phyloP scores from a whole-genome alignment of 1,140 invertebrate genomes.

The Ceratina australensis region DNA sequence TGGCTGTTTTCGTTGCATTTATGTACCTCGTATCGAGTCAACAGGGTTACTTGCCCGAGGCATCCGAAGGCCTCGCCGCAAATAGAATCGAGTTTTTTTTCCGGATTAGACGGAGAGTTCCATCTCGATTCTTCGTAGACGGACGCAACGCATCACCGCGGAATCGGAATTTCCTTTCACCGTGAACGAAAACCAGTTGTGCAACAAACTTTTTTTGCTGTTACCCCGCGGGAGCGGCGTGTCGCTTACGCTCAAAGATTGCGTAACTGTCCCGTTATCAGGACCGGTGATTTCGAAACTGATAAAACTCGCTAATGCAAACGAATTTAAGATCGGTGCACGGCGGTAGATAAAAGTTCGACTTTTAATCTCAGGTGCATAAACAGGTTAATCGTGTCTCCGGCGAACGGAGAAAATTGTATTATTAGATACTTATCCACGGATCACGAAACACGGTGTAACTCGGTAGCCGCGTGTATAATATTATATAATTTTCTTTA shows the following conservation, averaged over 20 bases:
- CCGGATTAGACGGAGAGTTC: constrained; percentile 33
- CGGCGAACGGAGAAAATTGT: neutral
- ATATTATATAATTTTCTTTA: constrained; percentile 21
- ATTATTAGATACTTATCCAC: constrained; percentile 17
- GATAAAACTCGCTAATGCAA: constrained; percentile 33
- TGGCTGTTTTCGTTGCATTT: constrained; percentile 13
- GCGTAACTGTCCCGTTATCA: constrained; percentile 27
- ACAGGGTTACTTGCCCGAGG: constrained; percentile 21
- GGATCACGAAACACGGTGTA: constrained; percentile 30
- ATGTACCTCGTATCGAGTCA: constrained; percentile 29
- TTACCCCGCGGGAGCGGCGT: neutral
- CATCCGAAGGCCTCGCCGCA: constrained; percentile 40
- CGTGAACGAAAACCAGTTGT: constrained; percentile 56
- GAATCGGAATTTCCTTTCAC: constrained; percentile 65
- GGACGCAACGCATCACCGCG: constrained; percentile 52
- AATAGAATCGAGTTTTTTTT: constrained; percentile 47
- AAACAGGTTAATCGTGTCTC: constrained; percentile 15
- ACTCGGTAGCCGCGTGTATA: neutral
- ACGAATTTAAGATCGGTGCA: neutral
- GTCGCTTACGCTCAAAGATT: constrained; percentile 23
- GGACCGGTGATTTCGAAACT: constrained; percentile 36
- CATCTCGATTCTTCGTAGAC: constrained; percentile 48
- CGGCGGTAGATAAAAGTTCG: neutral
- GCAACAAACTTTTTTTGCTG: constrained; percentile 40
- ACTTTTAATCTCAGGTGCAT: constrained; percentile 9